Base-by-base conservation (phyloP, 2,797 vertebrate genomes). In the Cyprinodon diabolis region DNA sequence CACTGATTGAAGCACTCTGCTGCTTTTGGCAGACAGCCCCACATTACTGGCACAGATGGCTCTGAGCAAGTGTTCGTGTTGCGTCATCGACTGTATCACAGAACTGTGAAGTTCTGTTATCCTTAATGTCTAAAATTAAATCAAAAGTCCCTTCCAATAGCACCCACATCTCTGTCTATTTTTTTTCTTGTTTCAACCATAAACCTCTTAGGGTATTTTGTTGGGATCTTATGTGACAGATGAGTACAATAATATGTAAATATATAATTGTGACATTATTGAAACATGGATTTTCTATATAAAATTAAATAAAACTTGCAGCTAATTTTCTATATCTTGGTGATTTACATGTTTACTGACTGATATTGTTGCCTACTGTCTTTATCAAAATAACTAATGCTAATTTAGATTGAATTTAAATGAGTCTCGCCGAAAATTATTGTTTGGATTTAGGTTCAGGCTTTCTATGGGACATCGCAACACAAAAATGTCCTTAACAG, bases 11-110 rank as follows among this genome's bases (percentile, higher is more conserved):
- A 51, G 63, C 65, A 71, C 63, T 75, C 79, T 75, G 71, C 19
- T 57, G 54, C 51, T 69, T 52, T 75, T 87, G 81, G 74, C 80
- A 75, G 66, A 56, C 67, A 19, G 68, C 68, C 60, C 5, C n/a
- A 14, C 60, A 72, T 6, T 72, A 65, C 80, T 71, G 76, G 78
- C 74, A 63, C 51, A 71, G 74, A 49, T 2, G 13, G 47, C 62
- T 69, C 52, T 77, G 60, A 52, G 66, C 57, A 14, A 74, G 66
- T 63, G 43, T 49, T 51, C 21, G 69, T 25, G 6, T 48, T 19
- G 14, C 57, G 47, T 83, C 65, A 75, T 75, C 66, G 10, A n/a
- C 40, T 62, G 43, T 40, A 21, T 52, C 55, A 4, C 58, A 72
- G 55, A 21, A 45, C 12, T 43, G 9, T 45, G 62, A 45, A 45